A percentile compares a stretch with the other conserved stretches of the same genome.
Evolutionary conservation across 23 tunicate genomes (phyloP).

Genomic region (Aplidium turbinatum): DNA sequence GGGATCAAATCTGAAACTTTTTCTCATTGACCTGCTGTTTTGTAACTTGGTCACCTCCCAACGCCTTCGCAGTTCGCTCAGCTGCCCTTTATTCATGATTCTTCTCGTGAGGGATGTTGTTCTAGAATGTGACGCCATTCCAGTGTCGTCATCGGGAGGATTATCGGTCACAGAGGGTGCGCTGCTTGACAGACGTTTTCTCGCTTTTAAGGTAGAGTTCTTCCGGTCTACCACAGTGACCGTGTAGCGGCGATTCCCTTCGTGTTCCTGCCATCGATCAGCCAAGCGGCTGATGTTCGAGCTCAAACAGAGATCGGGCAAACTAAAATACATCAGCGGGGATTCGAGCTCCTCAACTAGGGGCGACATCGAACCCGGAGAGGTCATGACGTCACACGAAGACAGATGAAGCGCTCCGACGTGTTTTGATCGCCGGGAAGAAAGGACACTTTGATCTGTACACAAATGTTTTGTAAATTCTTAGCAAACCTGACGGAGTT

Average conservation of each 20-base stretch:
- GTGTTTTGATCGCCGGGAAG: conserved; percentile 52
- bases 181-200: background rate
- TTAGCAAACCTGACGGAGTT: too few relatives aligned
- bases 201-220: background rate
- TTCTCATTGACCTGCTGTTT: too few relatives aligned
- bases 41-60: too few relatives aligned
- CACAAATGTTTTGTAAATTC: too few relatives aligned
- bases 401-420: conserved; percentile 36
- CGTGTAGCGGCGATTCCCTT: conserved; percentile 10
- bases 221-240: conserved; percentile 1
- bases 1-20: too few relatives aligned
- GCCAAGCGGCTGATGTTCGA: background rate
- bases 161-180: too few relatives aligned
- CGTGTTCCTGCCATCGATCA: background rate
- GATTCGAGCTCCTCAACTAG: conserved; percentile 17
- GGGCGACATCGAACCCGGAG: conserved; percentile 19
- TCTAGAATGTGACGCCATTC: too few relatives aligned
- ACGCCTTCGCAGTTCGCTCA: too few relatives aligned
- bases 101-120: too few relatives aligned
- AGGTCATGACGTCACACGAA: conserved; percentile 34
- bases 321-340: background rate
- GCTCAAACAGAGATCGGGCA: conserved; percentile 6
- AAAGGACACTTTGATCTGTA: conserved; percentile 59
- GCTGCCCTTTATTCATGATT: too few relatives aligned
- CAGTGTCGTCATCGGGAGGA: too few relatives aligned